These are phyloP conservation scores for Malthinus flaveolus DNA, from an alignment of 2,888 invertebrate genomes.

Conservation along the genomic window DNA sequence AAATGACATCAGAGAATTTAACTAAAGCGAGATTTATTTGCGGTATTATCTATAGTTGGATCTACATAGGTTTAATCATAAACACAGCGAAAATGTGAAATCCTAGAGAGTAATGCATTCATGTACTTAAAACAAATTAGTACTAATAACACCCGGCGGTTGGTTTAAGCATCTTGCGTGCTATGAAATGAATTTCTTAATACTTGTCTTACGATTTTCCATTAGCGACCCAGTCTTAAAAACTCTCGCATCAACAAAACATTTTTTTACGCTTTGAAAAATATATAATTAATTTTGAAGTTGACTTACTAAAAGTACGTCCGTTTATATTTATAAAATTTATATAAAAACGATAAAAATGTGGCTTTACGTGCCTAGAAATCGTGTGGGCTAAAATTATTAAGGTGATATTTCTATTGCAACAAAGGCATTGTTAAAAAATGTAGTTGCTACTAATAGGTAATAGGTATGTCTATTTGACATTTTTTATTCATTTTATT, in stretches of 20 bases:
- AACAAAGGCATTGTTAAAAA: too few species aligned
- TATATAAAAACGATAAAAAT: too few species aligned
- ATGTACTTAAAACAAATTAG: conserved; percentile 26
- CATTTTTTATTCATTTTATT: too few species aligned
- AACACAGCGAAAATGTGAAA: conserved; percentile 18
- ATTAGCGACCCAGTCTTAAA: neutral
- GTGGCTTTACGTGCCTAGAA: too few species aligned
- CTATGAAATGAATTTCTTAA: conserved; percentile 9
- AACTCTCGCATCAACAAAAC: neutral
- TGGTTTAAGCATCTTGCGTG: conserved; percentile 21
- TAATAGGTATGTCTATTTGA: too few species aligned
- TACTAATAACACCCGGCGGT: conserved; percentile 23
- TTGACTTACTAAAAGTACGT: neutral
- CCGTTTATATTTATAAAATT: neutral
- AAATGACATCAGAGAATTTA: conserved; percentile 5
- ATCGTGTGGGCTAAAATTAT: too few species aligned
- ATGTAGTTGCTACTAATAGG: too few species aligned
- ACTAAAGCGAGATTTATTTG: conserved; percentile 12
- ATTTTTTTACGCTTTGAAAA: conserved; percentile 1
- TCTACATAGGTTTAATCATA: conserved; percentile 14
- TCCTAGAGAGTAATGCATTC: conserved; percentile 20
- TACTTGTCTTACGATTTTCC: conserved; percentile 1
- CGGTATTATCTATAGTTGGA: conserved; percentile 10
- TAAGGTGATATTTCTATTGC: too few species aligned
- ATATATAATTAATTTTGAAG: neutral